Evolutionary conservation across 2,113 vertebrate genomes (phyloP).

Genomic region (Eurypyga helias): DNA sequence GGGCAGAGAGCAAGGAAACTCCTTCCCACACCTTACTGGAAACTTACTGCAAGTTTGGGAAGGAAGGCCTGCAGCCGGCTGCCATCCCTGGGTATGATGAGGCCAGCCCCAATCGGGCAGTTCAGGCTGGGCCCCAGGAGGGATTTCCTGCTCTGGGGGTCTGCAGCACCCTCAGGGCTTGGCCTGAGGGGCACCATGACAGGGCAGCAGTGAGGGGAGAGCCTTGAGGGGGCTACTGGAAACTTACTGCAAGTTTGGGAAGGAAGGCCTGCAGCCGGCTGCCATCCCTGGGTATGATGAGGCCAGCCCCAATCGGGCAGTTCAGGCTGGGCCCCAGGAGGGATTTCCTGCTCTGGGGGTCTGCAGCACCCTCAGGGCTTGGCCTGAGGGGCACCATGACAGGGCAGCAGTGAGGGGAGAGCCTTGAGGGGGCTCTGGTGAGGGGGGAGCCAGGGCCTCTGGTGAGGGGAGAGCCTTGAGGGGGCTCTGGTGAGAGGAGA

Average conservation of each 20-base stretch:
- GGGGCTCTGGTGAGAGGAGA: no score
- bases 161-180: accelerated
- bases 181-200: background rate
- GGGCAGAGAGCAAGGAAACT: no score
- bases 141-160: background rate
- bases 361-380: accelerated
- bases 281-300: background rate
- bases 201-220: background rate
- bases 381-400: background rate
- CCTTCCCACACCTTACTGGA: accelerated
- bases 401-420: background rate
- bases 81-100: background rate
- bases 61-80: background rate
- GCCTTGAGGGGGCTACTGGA: no score
- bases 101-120: background rate
- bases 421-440: no score
- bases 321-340: background rate
- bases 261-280: background rate
- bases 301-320: background rate
- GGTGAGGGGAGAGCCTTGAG: no score
- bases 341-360: background rate
- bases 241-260: background rate
- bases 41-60: background rate
- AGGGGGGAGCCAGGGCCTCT: background rate
- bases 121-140: background rate